Conservation (phyloP, 1,140 invertebrate genomes). For the Penaeus chinensis region DNA sequence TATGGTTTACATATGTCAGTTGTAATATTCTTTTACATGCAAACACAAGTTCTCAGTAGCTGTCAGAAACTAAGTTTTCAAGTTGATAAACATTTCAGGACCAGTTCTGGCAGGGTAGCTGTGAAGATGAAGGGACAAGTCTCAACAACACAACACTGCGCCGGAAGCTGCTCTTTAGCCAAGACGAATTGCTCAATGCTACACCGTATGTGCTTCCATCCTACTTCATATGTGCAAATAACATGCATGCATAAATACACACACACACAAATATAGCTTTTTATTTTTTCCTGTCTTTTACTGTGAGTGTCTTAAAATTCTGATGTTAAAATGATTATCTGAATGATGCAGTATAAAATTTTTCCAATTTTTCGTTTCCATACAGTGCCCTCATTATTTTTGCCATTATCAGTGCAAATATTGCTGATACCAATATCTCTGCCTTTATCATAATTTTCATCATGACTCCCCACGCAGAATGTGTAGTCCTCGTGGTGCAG, state of each 20-base stretch:
- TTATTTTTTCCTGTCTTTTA: too few species aligned
- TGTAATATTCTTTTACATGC: too few species aligned
- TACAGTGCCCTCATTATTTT: not conserved
- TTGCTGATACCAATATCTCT: not conserved
- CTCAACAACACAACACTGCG: constrained; percentile 53
- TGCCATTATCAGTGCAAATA: not conserved
- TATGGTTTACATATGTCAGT: too few species aligned
- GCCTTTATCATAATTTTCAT: not conserved
- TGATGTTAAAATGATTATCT: too few species aligned
- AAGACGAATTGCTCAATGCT: constrained; percentile 33
- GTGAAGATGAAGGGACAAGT: constrained; percentile 38
- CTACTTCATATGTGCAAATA: not conserved
- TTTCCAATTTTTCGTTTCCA: too few species aligned
- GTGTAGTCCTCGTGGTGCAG: constrained; percentile 28
- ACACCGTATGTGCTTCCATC: constrained; percentile 31
- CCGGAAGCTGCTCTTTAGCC: constrained; percentile 52
- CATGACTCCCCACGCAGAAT: not conserved
- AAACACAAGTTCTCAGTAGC: not conserved
- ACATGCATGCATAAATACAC: too few species aligned
- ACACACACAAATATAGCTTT: too few species aligned
- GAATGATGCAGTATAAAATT: too few species aligned
- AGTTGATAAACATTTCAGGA: constrained; percentile 20
- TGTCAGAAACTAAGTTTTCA: not conserved
- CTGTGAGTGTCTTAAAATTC: too few species aligned
- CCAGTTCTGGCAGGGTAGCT: constrained; percentile 35